Evolutionary conservation across 1,140 invertebrate genomes (phyloP).

Genomic region (Trigoniulus corallinus): DNA sequence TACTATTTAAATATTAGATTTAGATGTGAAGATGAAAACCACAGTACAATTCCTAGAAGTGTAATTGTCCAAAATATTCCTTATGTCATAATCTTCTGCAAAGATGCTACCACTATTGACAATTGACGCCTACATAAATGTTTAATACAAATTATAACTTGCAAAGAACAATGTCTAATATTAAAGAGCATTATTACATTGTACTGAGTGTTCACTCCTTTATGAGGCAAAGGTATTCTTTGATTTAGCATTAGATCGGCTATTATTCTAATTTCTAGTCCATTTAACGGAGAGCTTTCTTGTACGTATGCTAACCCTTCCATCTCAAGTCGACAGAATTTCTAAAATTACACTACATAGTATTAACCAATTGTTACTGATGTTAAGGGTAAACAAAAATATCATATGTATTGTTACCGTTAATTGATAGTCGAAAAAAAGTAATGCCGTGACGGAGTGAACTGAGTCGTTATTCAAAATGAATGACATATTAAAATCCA

Average conservation of each 20-base stretch:
- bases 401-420: no score
- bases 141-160: not conserved
- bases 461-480: no score
- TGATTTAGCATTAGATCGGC: not conserved
- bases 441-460: no score
- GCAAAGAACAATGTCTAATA: not conserved
- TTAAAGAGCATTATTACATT: not conserved
- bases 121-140: not conserved
- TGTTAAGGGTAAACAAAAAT: no score
- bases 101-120: not conserved
- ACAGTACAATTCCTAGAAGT: no score
- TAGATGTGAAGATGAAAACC: no score
- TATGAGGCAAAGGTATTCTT: not conserved
- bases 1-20: no score
- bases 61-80: conserved; percentile 12
- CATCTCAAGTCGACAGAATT: not conserved
- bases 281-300: not conserved
- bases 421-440: no score
- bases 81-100: not conserved
- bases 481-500: not conserved
- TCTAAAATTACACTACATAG: no score
- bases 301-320: not conserved
- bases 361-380: no score
- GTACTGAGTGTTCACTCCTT: not conserved
- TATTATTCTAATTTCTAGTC: not conserved